Base-by-base conservation (phyloP, 2,888 invertebrate species). In the Odontothrips loti region DNA sequence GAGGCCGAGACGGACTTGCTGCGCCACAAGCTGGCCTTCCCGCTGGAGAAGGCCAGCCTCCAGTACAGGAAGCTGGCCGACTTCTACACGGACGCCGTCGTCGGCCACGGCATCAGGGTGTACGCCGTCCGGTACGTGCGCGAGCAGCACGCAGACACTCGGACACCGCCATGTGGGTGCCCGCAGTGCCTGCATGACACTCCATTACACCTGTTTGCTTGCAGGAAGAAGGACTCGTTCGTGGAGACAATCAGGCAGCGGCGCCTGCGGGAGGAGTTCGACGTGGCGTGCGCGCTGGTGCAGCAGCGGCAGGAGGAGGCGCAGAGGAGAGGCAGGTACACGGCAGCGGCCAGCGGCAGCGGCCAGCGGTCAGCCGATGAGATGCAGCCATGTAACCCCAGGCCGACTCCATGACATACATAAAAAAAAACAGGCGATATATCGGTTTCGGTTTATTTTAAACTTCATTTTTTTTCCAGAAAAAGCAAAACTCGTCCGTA, bases 1-100 rank as follows among this genome's bases (percentile, higher is more conserved):
- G 68, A 75, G 68, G 68, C 68, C 23, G 68, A 75, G 68, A 27
- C 68, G 68, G 68, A 75, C 68, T 10, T 75, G 68, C 68, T 75
- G 68, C 68, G 68, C 68, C 23, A 10, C 27, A 75, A 75, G 68
- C 68, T 75, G 4, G 68, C 68, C 68, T 75, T 75, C 68, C 68
- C 68, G 68, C 68, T 75, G 68, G 68, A 75, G 68, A 75, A 75
- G 68, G 68, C 68, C 68, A 12, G 11, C 68, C 68, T 75, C 68
- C 68, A 75, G 27, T 75, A 75, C 68, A 9, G 68, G 23, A 75
- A 75, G 68, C 68, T 75, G 68, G 68, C 68, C 27, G 68, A 75
- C 68, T 75, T 75, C 27, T 75, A 75, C 68, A 75, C 68, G 12
- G 68, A 23, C 68, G 68, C 68, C 11, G 68, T 75, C 23, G 68